phyloP scores from a whole-genome alignment of 1,140 invertebrate genomes.

The Samia ricini region DNA sequence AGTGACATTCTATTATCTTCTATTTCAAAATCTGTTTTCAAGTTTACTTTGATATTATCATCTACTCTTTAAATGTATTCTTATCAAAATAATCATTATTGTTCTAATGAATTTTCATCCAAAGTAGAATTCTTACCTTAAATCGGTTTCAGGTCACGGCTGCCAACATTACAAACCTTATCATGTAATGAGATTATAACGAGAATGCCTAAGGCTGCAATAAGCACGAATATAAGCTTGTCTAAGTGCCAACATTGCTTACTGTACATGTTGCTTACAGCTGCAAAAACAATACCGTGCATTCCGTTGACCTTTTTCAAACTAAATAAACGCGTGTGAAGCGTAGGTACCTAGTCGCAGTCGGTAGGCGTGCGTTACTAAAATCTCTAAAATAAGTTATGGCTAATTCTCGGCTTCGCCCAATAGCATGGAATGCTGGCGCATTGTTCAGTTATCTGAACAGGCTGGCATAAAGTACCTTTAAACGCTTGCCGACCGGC shows the following conservation, averaged over 20 bases:
- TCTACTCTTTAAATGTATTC: too few relatives aligned
- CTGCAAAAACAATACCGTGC: conserved; percentile 26
- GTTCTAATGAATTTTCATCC: too few relatives aligned
- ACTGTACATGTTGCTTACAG: conserved; percentile 10
- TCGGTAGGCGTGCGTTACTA: conserved; percentile 17
- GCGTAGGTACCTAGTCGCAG: conserved; percentile 12
- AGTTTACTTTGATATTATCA: too few relatives aligned
- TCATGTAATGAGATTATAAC: neutral
- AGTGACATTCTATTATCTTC: too few relatives aligned
- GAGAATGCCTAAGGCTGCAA: neutral
- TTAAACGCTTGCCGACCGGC: conserved; percentile 27
- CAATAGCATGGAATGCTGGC: conserved; percentile 52
- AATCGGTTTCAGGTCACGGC: neutral
- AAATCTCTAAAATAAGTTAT: conserved; percentile 50
- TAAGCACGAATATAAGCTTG: neutral
- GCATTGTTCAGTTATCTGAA: conserved; percentile 65
- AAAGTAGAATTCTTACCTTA: too few relatives aligned
- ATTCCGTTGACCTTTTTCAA: conserved; percentile 16
- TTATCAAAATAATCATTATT: too few relatives aligned
- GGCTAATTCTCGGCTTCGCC: conserved; percentile 47
- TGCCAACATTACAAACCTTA: neutral
- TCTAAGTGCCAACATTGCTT: conserved; percentile 1
- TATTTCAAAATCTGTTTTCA: too few relatives aligned
- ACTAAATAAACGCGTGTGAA: conserved; percentile 18
- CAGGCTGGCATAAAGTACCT: conserved; percentile 31